Base-by-base conservation (phyloP, 2,113 vertebrate genomes). In the Lipophrys pholis region DNA sequence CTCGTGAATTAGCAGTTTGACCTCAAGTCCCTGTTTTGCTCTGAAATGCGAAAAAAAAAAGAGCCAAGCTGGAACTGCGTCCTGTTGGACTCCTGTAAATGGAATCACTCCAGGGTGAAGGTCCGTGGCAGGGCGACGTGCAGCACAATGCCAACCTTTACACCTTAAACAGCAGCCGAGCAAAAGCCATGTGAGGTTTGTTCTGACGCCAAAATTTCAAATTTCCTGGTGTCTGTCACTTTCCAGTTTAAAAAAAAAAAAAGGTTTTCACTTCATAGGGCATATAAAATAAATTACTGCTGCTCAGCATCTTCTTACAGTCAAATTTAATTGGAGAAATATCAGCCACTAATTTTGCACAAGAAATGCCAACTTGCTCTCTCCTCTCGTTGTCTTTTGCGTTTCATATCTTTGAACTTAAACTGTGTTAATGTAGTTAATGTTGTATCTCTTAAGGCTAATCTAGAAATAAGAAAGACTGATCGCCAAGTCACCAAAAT, bases 151-250 rank as follows among this genome's bases (percentile, higher is more conserved):
- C 81, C 84, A 89, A 64, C 48, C 68, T 71, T 76, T 82, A 45
- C 88, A 78, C 76, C 72, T 81, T 75, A n/a, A 60, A 46, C 71
- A 61, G 79, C 65, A 85, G 68, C 64, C 42, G 42, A 71, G 74
- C 52, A 60, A 61, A 69, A 49, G 54, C 67, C 38, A 11, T 9
- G 16, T 21, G 49, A 63, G 42, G 36, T 69, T 39, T 64, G 60
- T 55, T n/a, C 16, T 30, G 42, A 17, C 76, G 74, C 86, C 86
- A 87, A 66, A 30, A 38, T 84, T 58, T 16, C 48, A 76, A 64
- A 58, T 80, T 67, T 75, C 5, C 67, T 85, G 78, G 81, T 70
- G 0, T 58, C 40, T 38, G 35, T 43, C 43, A 36, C 50, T 60
- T 54, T 69, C 61, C 57, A 55, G 52, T 51, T 40, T 76, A 81